Conservation (phyloP, 2,113 vertebrate species). For the Laticauda laticaudata region DNA sequence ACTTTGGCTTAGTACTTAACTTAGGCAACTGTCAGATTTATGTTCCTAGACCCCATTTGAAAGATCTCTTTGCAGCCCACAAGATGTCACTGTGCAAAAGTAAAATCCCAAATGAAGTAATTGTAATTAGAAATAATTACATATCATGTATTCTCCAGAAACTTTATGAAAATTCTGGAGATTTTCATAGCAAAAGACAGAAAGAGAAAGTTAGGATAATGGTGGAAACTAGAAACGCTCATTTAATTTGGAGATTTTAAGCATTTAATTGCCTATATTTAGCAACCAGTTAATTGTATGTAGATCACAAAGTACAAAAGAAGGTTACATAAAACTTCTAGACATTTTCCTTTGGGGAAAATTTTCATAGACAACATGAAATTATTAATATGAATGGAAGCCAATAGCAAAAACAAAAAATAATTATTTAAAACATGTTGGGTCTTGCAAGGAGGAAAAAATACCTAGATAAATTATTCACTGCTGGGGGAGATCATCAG, state of each 20-base stretch:
- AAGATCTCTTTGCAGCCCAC: not conserved
- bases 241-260: not conserved
- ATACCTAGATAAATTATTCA: not conserved
- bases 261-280: conserved; percentile 9
- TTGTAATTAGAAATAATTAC: conserved; percentile 14
- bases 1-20: not conserved
- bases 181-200: not conserved
- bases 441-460: not conserved
- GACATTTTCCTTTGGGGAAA: not conserved
- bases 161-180: not conserved
- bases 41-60: not conserved
- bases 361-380: not conserved
- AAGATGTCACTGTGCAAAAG: not conserved
- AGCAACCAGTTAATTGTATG: not conserved
- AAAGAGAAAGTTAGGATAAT: conserved; percentile 1
- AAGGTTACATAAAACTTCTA: not conserved
- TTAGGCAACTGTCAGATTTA: not conserved
- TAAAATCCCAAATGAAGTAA: conserved; percentile 26
- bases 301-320: not conserved
- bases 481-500: not conserved
- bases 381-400: not conserved
- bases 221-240: not conserved
- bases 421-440: conserved; percentile 4
- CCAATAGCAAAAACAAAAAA: not conserved
- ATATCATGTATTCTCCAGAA: not conserved